Conservation (phyloP, 2,888 invertebrate species). For the Helicoverpa assulta region DNA sequence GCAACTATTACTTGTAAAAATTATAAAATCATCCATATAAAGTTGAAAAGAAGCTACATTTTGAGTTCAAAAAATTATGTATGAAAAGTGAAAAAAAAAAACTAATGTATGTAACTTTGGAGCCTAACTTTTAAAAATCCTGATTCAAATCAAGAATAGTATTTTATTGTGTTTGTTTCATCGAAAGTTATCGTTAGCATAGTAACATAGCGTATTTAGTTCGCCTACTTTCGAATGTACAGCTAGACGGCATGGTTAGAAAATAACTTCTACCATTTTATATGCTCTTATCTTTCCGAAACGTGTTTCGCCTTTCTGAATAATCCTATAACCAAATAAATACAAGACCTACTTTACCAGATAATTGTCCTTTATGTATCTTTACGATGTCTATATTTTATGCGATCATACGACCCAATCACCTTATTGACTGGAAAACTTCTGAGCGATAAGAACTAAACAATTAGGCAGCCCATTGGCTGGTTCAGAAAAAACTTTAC, state of each 20-base stretch:
- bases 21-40: not conserved
- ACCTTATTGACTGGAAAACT: slow-evolving; percentile 55
- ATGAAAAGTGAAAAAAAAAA: too few species aligned
- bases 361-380: slow-evolving; percentile 34
- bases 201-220: too few species aligned
- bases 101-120: not conserved
- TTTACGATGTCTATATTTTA: slow-evolving; percentile 58
- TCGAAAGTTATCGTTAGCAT: too few species aligned
- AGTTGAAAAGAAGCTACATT: not conserved
- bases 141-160: not conserved
- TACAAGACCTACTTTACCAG: slow-evolving; percentile 19
- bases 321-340: slow-evolving; percentile 19
- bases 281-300: slow-evolving; percentile 4
- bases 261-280: slow-evolving; percentile 28
- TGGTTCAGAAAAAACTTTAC: slow-evolving; percentile 46
- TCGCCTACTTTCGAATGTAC: too few species aligned
- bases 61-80: not conserved
- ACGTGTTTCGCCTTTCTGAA: slow-evolving; percentile 16
- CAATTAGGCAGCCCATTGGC: slow-evolving; percentile 56
- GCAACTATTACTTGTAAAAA: not conserved
- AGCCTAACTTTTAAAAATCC: not conserved
- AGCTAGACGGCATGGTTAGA: slow-evolving; percentile 1
- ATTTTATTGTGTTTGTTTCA: not conserved
- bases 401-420: slow-evolving; percentile 39
- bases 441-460: slow-evolving; percentile 48